Percentiles rank a stretch among this genome's conserved stretches.
Conservation (phyloP, 2,888 invertebrate genomes). For the Meghimatium bilineatum region DNA sequence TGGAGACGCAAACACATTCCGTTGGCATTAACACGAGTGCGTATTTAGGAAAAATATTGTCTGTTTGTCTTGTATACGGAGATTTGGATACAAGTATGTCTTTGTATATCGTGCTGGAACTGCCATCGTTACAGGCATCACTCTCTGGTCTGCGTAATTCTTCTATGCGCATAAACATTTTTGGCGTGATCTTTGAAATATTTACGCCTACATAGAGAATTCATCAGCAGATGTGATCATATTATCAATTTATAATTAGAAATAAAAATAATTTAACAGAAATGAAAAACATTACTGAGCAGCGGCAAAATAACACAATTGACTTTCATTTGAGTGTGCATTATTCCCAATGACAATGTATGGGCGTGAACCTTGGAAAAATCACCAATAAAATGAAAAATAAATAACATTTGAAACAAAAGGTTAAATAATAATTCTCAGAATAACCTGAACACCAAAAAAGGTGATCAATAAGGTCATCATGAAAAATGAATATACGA, state of each 20-base stretch:
- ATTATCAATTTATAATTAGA: not conserved
- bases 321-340: too few relatives aligned
- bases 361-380: too few relatives aligned
- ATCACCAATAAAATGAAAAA: too few relatives aligned
- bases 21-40: conserved; percentile 12
- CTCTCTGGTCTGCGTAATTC: not conserved
- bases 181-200: not conserved
- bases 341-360: too few relatives aligned
- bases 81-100: not conserved
- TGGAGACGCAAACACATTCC: not conserved
- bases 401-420: too few relatives aligned
- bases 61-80: not conserved
- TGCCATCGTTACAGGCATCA: not conserved
- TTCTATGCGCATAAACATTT: not conserved
- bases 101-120: not conserved
- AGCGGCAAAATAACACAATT: too few relatives aligned
- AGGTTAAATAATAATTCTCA: too few relatives aligned
- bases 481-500: too few relatives aligned
- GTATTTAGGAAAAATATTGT: not conserved
- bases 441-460: too few relatives aligned
- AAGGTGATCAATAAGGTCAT: too few relatives aligned
- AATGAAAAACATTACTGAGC: too few relatives aligned
- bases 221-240: not conserved
- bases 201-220: not conserved
- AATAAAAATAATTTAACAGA: too few relatives aligned